Evolutionary conservation across 2,797 vertebrate species (phyloP).

Genomic region (Octomys mimax): DNA sequence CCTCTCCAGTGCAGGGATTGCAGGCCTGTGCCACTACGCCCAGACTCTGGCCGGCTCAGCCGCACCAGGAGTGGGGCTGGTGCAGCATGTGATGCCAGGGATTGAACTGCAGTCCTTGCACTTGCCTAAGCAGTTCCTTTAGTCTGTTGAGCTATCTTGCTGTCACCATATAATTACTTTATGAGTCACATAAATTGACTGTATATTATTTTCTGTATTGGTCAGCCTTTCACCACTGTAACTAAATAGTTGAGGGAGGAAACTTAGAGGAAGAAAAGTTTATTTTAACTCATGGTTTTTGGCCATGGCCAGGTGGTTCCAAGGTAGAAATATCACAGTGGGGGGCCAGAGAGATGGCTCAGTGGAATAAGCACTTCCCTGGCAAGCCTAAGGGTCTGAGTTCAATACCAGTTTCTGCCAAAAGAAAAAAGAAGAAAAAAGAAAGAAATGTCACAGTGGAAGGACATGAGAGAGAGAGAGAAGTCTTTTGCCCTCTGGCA

Average conservation of each 20-base stretch:
- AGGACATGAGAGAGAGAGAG: not conserved
- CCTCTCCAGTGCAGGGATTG: too few species aligned
- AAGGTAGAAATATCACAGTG: not conserved
- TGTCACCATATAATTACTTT: not conserved
- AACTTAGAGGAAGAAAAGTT: not conserved
- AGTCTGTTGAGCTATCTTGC: too few species aligned
- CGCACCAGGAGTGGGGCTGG: too few species aligned
- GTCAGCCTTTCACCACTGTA: not conserved
- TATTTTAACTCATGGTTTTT: not conserved
- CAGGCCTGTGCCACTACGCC: too few species aligned
- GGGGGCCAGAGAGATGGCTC: not conserved
- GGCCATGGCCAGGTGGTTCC: not conserved
- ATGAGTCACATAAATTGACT: not conserved
- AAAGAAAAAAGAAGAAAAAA: too few species aligned
- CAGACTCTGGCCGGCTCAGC: too few species aligned
- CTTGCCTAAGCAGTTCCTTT: too few species aligned
- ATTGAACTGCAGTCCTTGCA: too few species aligned
- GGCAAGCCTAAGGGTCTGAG: too few species aligned
- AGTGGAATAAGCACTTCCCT: too few species aligned
- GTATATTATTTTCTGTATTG: not conserved
- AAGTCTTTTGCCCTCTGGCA: not conserved
- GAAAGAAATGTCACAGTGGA: not conserved
- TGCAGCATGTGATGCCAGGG: too few species aligned
- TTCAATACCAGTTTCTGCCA: too few species aligned
- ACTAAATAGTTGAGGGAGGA: not conserved